phyloP scores from a whole-genome alignment of 2,797 vertebrate genomes.

The Anableps anableps region DNA sequence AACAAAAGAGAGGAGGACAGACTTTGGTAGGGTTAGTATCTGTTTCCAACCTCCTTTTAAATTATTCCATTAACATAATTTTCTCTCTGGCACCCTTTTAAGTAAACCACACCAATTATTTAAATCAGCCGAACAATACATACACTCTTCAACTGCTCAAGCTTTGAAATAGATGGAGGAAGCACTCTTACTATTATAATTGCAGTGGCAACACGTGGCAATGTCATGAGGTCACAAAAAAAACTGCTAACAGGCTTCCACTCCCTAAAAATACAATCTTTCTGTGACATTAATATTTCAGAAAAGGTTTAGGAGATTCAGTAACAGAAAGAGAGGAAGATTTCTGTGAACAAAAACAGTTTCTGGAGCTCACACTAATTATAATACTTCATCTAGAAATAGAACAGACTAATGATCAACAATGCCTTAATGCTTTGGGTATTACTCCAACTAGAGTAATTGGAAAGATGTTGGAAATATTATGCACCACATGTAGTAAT shows the following conservation, averaged over 20 bases:
- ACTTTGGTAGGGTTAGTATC: constrained; percentile 71
- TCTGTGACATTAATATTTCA: constrained; percentile 72
- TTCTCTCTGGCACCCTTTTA: constrained; percentile 82
- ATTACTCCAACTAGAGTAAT: background rate
- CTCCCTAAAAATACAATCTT: constrained; percentile 66
- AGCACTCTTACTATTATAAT: constrained; percentile 69
- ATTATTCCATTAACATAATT: constrained; percentile 83
- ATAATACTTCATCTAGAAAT: constrained; percentile 43
- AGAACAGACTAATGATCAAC: constrained; percentile 42
- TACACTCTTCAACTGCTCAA: constrained; percentile 66
- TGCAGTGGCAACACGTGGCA: constrained; percentile 60
- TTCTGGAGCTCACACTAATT: constrained; percentile 34
- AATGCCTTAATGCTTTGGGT: constrained; percentile 23
- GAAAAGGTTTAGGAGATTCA: constrained; percentile 59
- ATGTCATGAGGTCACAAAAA: constrained; percentile 68
- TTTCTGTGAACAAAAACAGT: constrained; percentile 36
- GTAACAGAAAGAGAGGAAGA: constrained; percentile 23
- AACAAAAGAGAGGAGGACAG: constrained; percentile 68
- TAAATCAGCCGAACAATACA: constrained; percentile 80
- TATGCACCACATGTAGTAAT: background rate
- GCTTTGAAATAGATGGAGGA: constrained; percentile 70
- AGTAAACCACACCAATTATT: constrained; percentile 85
- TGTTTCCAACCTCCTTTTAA: constrained; percentile 75
- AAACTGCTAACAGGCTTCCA: constrained; percentile 60
- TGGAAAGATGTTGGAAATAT: background rate